Evolutionary conservation across 2,888 invertebrate genomes (phyloP).

Genomic region (Agrypnus murinus): DNA sequence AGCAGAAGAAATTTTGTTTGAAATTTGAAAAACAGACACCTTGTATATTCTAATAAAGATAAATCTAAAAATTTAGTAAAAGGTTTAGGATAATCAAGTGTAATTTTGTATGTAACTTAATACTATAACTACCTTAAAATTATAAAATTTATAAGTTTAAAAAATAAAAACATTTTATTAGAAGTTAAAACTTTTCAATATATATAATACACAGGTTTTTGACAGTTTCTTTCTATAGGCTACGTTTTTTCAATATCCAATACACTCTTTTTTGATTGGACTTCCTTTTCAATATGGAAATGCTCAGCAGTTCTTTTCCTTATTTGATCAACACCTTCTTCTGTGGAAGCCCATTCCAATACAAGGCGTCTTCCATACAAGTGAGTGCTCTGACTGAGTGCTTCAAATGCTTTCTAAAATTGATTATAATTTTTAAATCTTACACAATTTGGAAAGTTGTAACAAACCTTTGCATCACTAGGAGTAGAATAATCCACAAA

Average conservation of each 20-base stretch:
- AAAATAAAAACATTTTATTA: no score
- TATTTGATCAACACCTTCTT: constrained; percentile 83
- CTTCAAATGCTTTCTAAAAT: constrained; percentile 90
- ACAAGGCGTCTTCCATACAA: constrained; percentile 96
- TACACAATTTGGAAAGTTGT: no score
- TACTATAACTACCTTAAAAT: no score
- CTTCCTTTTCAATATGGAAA: constrained; percentile 71
- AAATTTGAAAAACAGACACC: no score
- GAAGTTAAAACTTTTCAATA: no score
- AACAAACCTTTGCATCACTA: constrained; percentile 89
- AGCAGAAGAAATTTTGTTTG: no score
- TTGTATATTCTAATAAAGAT: no score
- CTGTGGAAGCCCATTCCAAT: constrained; percentile 94
- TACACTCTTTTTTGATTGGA: constrained; percentile 71
- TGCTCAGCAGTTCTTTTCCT: constrained; percentile 89
- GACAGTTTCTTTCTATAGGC: neutral
- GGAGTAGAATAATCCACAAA: constrained; percentile 95
- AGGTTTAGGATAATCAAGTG: no score
- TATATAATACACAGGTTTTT: no score
- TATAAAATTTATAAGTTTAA: no score
- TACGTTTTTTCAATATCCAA: constrained; percentile 67
- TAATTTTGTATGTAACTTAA: no score
- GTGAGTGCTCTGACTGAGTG: constrained; percentile 96
- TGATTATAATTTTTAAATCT: constrained; percentile 31
- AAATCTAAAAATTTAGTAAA: no score